These are phyloP conservation scores for Austrolebias charrua DNA, from an alignment of 2,797 vertebrate genomes.

Conservation along the genomic window DNA sequence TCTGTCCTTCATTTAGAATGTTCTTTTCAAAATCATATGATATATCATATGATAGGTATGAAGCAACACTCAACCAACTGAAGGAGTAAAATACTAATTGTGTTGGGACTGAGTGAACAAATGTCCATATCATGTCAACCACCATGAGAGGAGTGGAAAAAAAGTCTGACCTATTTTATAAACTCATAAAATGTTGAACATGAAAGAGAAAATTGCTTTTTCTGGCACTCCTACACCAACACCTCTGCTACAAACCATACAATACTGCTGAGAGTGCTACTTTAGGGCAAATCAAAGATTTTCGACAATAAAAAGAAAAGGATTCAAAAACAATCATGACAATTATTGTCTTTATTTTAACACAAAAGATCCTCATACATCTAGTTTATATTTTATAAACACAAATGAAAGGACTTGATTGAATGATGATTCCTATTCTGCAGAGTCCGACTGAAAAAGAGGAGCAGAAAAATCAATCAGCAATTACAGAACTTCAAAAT, in stretches of 20 bases:
- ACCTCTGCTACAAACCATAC: neutral
- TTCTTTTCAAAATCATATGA: neutral
- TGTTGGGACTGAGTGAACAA: neutral
- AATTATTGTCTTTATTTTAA: constrained; percentile 42
- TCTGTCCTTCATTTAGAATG: neutral
- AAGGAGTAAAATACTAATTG: neutral
- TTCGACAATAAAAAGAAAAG: constrained; percentile 10
- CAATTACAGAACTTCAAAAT: neutral
- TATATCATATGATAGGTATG: neutral
- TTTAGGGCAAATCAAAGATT: neutral
- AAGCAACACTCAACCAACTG: neutral
- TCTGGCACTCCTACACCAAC: neutral
- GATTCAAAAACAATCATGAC: constrained; percentile 7
- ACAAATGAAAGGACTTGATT: constrained; percentile 4
- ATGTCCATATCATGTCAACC: neutral
- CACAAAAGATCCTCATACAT: neutral
- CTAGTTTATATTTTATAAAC: constrained; percentile 44
- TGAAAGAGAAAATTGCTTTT: neutral
- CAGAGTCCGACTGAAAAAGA: constrained; percentile 44
- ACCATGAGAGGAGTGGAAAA: neutral
- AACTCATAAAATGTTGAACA: neutral
- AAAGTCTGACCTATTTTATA: neutral
- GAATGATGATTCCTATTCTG: constrained; percentile 29
- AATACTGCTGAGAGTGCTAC: neutral
- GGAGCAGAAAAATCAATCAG: constrained; percentile 2